phyloP scores from a whole-genome alignment of 2,888 invertebrate species.

The Tromatobia lineatoria region DNA sequence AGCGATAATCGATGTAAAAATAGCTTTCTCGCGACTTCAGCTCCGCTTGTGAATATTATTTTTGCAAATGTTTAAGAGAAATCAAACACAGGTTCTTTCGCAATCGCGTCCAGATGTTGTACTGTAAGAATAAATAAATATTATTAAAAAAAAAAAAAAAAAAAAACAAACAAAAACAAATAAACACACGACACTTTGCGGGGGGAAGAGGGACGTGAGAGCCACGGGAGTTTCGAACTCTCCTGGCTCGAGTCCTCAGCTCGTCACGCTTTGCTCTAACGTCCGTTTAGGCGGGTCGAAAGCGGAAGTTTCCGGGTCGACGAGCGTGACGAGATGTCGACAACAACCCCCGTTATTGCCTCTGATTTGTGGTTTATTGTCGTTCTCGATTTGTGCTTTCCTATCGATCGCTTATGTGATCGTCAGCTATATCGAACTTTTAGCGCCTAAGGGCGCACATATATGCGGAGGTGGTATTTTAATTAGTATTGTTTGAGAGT shows the following conservation, averaged over 20 bases:
- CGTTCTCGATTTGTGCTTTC: constrained; percentile 38
- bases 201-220: constrained; percentile 38
- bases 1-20: constrained; percentile 41
- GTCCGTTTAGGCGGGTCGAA: constrained; percentile 6
- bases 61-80: constrained; percentile 37
- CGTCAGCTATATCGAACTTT: background rate
- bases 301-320: constrained; percentile 11
- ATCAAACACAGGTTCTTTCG: constrained; percentile 24
- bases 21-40: constrained; percentile 52
- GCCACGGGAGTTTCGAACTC: constrained; percentile 49
- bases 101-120: constrained; percentile 51
- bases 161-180: constrained; percentile 73
- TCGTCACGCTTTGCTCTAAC: constrained; percentile 36
- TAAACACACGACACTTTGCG: constrained; percentile 75
- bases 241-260: constrained; percentile 38
- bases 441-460: no score
- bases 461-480: no score
- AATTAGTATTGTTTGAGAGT: no score
- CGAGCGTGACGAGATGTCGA: constrained; percentile 47
- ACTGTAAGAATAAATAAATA: constrained; percentile 65
- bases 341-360: background rate
- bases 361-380: constrained; percentile 59
- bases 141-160: constrained; percentile 66
- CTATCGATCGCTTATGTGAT: background rate
- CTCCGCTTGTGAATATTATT: constrained; percentile 45